phyloP scores from a whole-genome alignment of 53 echinoderm and acorn worm genomes.

The Holothuria scabra region DNA sequence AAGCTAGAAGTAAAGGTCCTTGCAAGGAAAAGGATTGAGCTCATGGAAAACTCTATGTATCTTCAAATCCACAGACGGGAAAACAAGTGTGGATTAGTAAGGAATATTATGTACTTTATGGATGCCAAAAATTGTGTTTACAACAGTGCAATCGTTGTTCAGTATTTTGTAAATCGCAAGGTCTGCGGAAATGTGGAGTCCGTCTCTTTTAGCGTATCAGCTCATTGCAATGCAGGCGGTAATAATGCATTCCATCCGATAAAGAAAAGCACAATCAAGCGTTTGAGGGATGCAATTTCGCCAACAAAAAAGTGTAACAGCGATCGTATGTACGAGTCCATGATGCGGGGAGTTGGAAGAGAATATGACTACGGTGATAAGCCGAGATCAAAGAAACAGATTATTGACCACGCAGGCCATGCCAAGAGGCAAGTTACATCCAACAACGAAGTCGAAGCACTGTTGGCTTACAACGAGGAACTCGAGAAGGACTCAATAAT shows the following conservation, averaged over 20 bases:
- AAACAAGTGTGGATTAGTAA: not conserved
- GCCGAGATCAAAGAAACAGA: too few relatives aligned
- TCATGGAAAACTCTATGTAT: not conserved
- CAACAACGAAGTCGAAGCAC: too few relatives aligned
- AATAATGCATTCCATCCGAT: not conserved
- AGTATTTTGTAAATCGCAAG: not conserved
- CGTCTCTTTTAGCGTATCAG: not conserved
- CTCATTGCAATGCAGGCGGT: not conserved
- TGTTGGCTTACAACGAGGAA: too few relatives aligned
- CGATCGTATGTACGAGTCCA: not conserved
- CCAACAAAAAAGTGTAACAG: constrained; percentile 8
- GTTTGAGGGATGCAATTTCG: not conserved
- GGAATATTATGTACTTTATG: constrained; percentile 8
- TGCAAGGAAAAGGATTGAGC: too few relatives aligned
- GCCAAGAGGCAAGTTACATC: too few relatives aligned
- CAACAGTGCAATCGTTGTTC: not conserved
- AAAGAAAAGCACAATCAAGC: constrained; percentile 6
- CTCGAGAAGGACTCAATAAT: too few relatives aligned
- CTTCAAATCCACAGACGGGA: constrained; percentile 3
- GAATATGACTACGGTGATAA: too few relatives aligned
- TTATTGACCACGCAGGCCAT: too few relatives aligned
- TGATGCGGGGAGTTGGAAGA: too few relatives aligned
- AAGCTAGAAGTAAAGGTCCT: too few relatives aligned
- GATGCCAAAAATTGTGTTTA: not conserved
- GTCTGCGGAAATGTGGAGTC: constrained; percentile 7